Base-by-base conservation (phyloP, 37 sponge, comb jelly and placozoan species). In the Beroe forskalii region DNA sequence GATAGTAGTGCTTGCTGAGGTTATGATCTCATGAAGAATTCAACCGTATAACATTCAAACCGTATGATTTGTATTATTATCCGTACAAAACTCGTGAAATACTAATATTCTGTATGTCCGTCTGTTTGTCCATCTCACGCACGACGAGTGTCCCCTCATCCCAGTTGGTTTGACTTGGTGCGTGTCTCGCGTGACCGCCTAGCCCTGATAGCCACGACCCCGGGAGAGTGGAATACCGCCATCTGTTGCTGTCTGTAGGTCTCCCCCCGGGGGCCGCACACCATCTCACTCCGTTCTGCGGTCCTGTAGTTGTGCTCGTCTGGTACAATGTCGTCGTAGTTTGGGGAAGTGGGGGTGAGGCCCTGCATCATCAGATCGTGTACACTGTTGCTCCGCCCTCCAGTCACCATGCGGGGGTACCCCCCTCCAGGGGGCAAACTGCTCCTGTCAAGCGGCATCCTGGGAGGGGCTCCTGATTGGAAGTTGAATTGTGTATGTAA, bases 291-390 rank as follows among this genome's bases (percentile, higher is more conserved):
- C 28, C 86, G 40, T 25, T 80, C 86, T 3, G 86, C 55, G 1
- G 86, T 44, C 28, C 86, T 41, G 40, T 42, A 80, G 86, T 80
- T 80, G 86, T 80, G 43, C 17, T 80, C 86, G 0, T 41, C 44
- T 1, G 86, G 86, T 20, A 44, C 41, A 40, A 44, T 20, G 30
- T 80, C 86, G 23, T 14, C 20, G 40, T 72, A 72, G 40, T 8
- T 72, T 4, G 86, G 86, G 3, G 48, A 44, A n/a, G 55, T 44
- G 27, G 86, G 55, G 44, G 37, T 41, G 6, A 44, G 28, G 4
- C 44, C 55, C n/a, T 38, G 43, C 55, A 41, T 80, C 86, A 80
- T 80, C 25, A 80, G 27, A 44, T 80, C 86, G 24, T 80, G 38
- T 27, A 80, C 35, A 69, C 72, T 69, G n/a, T n/a, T n/a, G n/a